Percentiles rank a stretch among this genome's conserved stretches.
These are phyloP conservation scores for Stegodyphus dumicola DNA, from an alignment of 1,140 invertebrate species.

Conservation along the genomic window DNA sequence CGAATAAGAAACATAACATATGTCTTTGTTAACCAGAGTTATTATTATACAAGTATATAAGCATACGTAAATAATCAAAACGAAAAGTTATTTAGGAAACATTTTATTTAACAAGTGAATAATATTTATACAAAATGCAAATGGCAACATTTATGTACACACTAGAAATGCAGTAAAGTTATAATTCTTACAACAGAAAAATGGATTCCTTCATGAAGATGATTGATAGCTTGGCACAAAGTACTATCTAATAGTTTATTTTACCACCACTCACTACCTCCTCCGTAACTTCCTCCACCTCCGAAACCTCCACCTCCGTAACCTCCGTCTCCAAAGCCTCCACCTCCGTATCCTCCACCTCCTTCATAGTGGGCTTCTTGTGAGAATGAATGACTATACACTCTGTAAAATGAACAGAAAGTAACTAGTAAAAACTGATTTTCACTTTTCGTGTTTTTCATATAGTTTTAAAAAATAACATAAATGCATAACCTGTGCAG, in stretches of 20 bases:
- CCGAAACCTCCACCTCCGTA: not conserved
- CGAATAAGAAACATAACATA: too few relatives aligned
- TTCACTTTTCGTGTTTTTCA: too few relatives aligned
- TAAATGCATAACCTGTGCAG: too few relatives aligned
- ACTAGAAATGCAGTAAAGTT: not conserved
- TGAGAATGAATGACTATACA: not conserved
- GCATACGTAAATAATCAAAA: too few relatives aligned
- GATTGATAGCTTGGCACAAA: not conserved
- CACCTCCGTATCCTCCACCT: not conserved
- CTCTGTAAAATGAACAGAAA: too few relatives aligned
- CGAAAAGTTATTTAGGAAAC: too few relatives aligned
- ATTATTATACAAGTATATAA: too few relatives aligned
- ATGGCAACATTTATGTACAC: not conserved
- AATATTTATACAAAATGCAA: not conserved
- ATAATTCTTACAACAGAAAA: not conserved
- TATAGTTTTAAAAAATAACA: too few relatives aligned
- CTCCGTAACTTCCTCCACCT: slow-evolving; percentile 1
- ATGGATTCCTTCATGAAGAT: not conserved
- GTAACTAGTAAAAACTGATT: too few relatives aligned
- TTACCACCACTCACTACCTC: slow-evolving; percentile 15
- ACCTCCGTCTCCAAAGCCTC: not conserved
- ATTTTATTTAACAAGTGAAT: not conserved
- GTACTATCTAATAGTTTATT: not conserved
- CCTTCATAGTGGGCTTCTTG: not conserved
- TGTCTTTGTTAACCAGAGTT: too few relatives aligned